Conservation (phyloP, 2,113 vertebrate genomes). For the Isurus oxyrinchus region DNA sequence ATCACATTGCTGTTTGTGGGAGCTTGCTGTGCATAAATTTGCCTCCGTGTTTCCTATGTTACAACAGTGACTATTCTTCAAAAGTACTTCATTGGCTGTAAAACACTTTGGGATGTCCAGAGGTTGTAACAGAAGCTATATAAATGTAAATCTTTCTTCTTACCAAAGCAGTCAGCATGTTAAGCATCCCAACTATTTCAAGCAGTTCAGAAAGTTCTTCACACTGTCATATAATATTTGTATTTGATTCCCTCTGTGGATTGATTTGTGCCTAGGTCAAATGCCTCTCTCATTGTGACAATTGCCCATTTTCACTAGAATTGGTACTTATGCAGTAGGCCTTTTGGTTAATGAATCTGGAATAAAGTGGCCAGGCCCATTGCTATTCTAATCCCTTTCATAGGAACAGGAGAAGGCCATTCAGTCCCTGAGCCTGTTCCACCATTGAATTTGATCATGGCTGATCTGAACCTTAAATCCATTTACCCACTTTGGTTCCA, state of each 20-base stretch:
- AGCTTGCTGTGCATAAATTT: background rate
- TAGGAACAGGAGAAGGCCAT: background rate
- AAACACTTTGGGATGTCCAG: background rate
- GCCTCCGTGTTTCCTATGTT: background rate
- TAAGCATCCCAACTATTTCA: background rate
- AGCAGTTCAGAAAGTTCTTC: background rate
- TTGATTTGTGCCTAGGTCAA: background rate
- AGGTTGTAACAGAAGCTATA: background rate
- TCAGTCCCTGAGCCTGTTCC: background rate
- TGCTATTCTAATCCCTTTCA: background rate
- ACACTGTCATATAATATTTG: background rate
- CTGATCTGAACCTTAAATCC: background rate
- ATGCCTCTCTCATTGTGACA: background rate
- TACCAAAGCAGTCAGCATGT: background rate
- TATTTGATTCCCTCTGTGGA: background rate
- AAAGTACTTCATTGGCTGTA: background rate
- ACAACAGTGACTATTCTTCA: background rate
- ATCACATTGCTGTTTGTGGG: background rate
- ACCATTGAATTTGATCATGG: background rate
- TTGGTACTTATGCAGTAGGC: background rate
- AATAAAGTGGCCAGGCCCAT: background rate
- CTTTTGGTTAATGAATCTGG: background rate
- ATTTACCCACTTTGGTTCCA: background rate
- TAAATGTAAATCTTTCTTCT: background rate
- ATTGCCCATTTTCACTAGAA: background rate